Percentiles rank a stretch among this genome's conserved stretches.
Conservation (phyloP, 1,140 invertebrate genomes). For the Drosophila parvula region DNA sequence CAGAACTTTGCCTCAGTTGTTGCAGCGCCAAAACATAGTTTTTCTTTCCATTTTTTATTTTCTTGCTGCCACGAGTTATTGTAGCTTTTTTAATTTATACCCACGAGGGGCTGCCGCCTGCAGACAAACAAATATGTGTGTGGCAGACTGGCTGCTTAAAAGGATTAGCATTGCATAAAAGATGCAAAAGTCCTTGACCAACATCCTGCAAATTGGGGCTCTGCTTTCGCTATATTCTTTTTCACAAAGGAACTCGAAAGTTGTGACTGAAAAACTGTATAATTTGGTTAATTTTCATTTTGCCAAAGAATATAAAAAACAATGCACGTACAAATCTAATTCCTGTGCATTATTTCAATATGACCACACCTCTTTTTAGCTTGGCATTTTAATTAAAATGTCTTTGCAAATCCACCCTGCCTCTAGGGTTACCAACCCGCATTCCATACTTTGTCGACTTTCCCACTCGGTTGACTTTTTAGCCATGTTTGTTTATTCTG, state of each 20-base stretch:
- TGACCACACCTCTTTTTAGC: background rate
- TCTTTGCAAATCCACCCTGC: background rate
- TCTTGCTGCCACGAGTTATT: slow-evolving; percentile 10
- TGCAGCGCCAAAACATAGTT: slow-evolving; percentile 8
- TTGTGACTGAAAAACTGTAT: background rate
- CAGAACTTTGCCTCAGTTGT: slow-evolving; percentile 2
- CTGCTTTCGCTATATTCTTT: slow-evolving; percentile 4
- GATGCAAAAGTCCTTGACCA: slow-evolving; percentile 63
- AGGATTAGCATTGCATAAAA: slow-evolving; percentile 61
- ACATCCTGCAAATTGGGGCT: slow-evolving; percentile 36
- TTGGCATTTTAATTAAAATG: slow-evolving; percentile 14
- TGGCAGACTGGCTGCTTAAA: slow-evolving; percentile 47
- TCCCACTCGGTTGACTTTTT: slow-evolving; percentile 11
- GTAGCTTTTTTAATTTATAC: slow-evolving; percentile 62
- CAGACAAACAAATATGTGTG: background rate
- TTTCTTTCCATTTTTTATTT: slow-evolving; percentile 17
- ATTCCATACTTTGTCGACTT: background rate
- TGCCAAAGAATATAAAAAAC: background rate
- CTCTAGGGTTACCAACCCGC: background rate
- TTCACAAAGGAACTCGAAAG: slow-evolving; percentile 1
- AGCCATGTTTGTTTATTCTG: slow-evolving; percentile 13
- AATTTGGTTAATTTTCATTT: slow-evolving; percentile 4
- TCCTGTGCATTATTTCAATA: slow-evolving; percentile 4
- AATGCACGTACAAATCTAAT: background rate
- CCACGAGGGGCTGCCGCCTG: slow-evolving; percentile 28